A percentile compares a stretch with the other conserved stretches of the same genome.
Conservation (phyloP, 2,888 invertebrate species). For the Athetis lepigone region DNA sequence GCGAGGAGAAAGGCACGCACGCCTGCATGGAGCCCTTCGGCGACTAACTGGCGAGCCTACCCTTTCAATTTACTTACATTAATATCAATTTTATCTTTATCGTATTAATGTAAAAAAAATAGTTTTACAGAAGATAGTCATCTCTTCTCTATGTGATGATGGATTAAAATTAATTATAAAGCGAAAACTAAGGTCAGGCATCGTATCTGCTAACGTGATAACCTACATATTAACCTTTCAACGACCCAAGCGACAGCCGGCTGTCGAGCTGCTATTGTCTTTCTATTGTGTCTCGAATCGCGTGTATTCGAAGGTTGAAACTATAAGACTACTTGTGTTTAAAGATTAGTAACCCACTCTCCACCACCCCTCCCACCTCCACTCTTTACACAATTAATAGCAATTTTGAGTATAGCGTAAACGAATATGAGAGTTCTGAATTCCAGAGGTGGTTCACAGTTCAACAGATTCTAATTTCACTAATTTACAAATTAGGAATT, state of each 20-base stretch:
- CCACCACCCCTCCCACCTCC: too few species aligned
- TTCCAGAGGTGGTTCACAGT: too few species aligned
- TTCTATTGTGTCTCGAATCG: too few species aligned
- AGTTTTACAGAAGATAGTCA: conserved; percentile 8
- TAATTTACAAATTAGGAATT: too few species aligned
- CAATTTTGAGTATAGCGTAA: neutral
- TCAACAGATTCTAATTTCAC: too few species aligned
- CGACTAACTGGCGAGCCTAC: conserved; percentile 69
- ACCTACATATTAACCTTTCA: neutral
- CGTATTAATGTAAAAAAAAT: conserved; percentile 37
- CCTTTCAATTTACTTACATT: conserved; percentile 65
- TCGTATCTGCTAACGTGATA: conserved; percentile 1
- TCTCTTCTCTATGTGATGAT: neutral
- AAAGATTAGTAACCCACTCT: too few species aligned
- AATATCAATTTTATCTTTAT: conserved; percentile 64
- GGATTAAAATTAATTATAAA: neutral
- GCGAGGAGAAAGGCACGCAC: conserved; percentile 77
- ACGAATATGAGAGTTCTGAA: neutral
- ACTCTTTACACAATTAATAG: neutral
- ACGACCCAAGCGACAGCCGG: too few species aligned
- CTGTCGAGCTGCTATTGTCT: too few species aligned
- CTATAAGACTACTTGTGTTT: too few species aligned
- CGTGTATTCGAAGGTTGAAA: too few species aligned
- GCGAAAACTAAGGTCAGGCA: neutral
- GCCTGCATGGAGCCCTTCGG: conserved; percentile 73